phyloP scores from a whole-genome alignment of 1,140 invertebrate species.

The Drosophila nigrodunni region DNA sequence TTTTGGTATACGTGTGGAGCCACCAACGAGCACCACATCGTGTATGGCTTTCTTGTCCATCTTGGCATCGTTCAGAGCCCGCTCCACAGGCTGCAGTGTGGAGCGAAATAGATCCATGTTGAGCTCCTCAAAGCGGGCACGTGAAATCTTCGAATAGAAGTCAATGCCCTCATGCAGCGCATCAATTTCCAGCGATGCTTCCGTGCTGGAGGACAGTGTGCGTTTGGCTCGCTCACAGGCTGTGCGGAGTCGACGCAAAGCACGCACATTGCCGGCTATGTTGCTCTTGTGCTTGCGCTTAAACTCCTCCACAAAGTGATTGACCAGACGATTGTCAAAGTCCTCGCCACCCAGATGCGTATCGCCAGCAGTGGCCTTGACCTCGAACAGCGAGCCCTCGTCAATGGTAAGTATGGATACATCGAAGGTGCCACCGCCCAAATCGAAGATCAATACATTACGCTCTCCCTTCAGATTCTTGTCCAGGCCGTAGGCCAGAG shows the following conservation, averaged over 20 bases:
- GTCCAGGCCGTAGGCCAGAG: constrained; percentile 93
- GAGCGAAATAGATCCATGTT: constrained; percentile 92
- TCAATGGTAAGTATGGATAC: constrained; percentile 95
- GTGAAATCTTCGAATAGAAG: constrained; percentile 93
- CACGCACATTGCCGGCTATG: constrained; percentile 90
- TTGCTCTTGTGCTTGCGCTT: constrained; percentile 94
- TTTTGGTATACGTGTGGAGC: constrained; percentile 89
- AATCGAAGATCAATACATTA: constrained; percentile 90
- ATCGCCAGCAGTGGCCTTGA: constrained; percentile 91
- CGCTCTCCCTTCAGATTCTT: constrained; percentile 93
- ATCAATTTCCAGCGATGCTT: constrained; percentile 91
- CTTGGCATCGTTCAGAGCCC: constrained; percentile 90
- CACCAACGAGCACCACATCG: constrained; percentile 88
- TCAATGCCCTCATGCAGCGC: constrained; percentile 92
- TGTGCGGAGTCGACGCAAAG: constrained; percentile 90
- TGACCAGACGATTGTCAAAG: constrained; percentile 93
- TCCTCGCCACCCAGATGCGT: constrained; percentile 91
- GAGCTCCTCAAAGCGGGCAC: constrained; percentile 94
- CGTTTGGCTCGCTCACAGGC: constrained; percentile 90
- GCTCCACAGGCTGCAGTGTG: constrained; percentile 90
- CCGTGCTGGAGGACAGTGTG: constrained; percentile 88
- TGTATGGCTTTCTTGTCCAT: constrained; percentile 89
- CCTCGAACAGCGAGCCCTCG: constrained; percentile 92
- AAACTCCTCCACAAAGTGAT: constrained; percentile 92
- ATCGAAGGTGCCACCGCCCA: constrained; percentile 92